Evolutionary conservation across 1,140 invertebrate genomes (phyloP).

Genomic region (Apolygus lucorum): DNA sequence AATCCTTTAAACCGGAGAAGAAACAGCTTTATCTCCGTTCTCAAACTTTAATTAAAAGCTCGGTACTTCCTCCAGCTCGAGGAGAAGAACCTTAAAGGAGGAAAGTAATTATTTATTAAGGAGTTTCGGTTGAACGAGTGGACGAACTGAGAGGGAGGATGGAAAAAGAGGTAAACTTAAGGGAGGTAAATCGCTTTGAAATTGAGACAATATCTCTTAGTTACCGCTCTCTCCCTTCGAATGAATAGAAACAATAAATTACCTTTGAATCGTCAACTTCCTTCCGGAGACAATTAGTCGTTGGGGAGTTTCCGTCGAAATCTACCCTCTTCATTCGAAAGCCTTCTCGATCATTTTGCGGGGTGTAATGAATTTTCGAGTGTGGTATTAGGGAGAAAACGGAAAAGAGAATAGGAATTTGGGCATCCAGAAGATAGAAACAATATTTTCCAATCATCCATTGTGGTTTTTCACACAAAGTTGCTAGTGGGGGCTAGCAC

Average conservation of each 20-base stretch:
- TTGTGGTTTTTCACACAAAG: too few relatives aligned
- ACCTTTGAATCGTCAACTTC: background rate
- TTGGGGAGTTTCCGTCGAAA: background rate
- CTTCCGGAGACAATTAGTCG: background rate
- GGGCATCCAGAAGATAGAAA: too few relatives aligned
- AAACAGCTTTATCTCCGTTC: slow-evolving; percentile 9
- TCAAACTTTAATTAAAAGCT: slow-evolving; percentile 19
- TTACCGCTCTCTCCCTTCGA: background rate
- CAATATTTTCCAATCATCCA: too few relatives aligned
- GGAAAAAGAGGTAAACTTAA: background rate
- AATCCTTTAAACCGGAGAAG: background rate
- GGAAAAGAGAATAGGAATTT: too few relatives aligned
- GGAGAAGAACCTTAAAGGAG: too few relatives aligned
- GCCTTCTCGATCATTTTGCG: background rate
- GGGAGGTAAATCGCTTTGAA: background rate
- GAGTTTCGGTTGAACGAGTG: background rate
- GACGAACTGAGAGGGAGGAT: too few relatives aligned
- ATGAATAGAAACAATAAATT: background rate
- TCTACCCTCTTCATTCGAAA: too few relatives aligned
- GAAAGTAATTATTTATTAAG: background rate
- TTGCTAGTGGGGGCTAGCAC: too few relatives aligned
- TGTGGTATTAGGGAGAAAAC: too few relatives aligned
- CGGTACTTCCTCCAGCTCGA: background rate
- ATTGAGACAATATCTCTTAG: background rate
- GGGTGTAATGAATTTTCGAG: background rate